Conservation (phyloP, 1,140 invertebrate species). For the Xylocopa sonorina region DNA sequence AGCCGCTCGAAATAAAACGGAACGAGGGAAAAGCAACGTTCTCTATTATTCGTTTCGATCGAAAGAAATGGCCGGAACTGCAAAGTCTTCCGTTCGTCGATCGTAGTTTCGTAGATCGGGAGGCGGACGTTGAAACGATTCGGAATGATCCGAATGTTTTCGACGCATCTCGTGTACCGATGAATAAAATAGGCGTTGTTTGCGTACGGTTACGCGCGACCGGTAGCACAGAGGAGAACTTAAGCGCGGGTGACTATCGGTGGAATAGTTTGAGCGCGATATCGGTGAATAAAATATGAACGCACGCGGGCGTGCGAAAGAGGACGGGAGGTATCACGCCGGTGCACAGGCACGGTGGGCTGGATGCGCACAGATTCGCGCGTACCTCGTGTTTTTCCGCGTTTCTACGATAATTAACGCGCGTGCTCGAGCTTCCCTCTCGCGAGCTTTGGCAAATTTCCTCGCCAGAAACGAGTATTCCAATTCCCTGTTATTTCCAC, state of each 20-base stretch:
- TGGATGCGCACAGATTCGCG: too few species aligned
- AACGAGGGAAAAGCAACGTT: conserved; percentile 58
- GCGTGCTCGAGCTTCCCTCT: conserved; percentile 48
- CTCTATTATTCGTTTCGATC: too few species aligned
- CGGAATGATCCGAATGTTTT: too few species aligned
- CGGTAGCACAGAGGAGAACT: conserved; percentile 4
- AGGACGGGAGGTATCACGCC: too few species aligned
- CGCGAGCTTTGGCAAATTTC: too few species aligned
- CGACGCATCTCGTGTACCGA: conserved; percentile 10
- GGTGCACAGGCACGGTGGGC: too few species aligned
- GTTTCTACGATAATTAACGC: conserved; percentile 75
- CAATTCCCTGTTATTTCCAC: too few species aligned
- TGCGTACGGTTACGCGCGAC: conserved; percentile 18
- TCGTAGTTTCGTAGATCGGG: too few species aligned
- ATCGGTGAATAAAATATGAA: conserved; percentile 77
- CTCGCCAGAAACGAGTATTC: too few species aligned
- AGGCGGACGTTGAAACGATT: too few species aligned
- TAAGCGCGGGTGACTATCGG: conserved; percentile 59
- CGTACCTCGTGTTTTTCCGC: conserved; percentile 64
- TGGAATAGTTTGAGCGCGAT: conserved; percentile 76
- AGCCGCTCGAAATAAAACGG: conserved; percentile 41
- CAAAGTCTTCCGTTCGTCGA: too few species aligned
- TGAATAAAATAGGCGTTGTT: conserved; percentile 37
- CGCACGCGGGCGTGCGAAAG: conserved; percentile 50
- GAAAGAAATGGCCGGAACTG: too few species aligned